Conservation (phyloP, 2,888 invertebrate genomes). For the Hydrotaea diabolus region DNA sequence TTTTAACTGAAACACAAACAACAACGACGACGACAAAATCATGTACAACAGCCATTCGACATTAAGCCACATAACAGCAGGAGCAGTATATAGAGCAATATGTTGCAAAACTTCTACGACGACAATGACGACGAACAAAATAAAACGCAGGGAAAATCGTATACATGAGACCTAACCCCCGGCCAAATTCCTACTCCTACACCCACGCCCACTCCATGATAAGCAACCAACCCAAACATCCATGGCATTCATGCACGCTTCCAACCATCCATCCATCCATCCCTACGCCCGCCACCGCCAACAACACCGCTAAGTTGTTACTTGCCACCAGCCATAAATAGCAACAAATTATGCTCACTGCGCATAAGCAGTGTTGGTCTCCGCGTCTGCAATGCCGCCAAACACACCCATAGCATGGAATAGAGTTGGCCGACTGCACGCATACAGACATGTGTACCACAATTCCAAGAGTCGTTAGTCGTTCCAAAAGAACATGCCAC, state of each 20-base stretch:
- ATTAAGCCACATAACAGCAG: conserved; percentile 24
- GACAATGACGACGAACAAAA: background rate
- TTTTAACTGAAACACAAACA: conserved; percentile 60
- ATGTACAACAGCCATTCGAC: conserved; percentile 6
- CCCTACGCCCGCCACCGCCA: conserved; percentile 25
- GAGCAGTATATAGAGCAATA: conserved; percentile 64
- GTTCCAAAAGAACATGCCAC: conserved; percentile 45
- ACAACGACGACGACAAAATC: conserved; percentile 5
- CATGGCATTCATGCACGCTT: conserved; percentile 23
- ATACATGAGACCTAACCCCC: conserved; percentile 30
- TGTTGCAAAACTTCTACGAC: conserved; percentile 60
- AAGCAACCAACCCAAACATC: conserved; percentile 51
- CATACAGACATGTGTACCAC: background rate
- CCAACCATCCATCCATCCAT: conserved; percentile 38
- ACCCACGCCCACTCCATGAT: conserved; percentile 24
- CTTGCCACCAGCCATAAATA: conserved; percentile 24
- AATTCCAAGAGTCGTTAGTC: conserved; percentile 46
- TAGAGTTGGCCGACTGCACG: background rate
- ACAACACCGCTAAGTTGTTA: conserved; percentile 32
- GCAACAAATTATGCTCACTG: conserved; percentile 61
- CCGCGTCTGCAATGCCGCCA: conserved; percentile 43
- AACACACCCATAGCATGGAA: conserved; percentile 55
- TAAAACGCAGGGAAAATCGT: background rate
- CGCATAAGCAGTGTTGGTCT: conserved; percentile 63
- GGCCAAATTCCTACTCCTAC: background rate